Conservation (phyloP, 2,113 vertebrate species). For the Malurus alboscapulatus region DNA sequence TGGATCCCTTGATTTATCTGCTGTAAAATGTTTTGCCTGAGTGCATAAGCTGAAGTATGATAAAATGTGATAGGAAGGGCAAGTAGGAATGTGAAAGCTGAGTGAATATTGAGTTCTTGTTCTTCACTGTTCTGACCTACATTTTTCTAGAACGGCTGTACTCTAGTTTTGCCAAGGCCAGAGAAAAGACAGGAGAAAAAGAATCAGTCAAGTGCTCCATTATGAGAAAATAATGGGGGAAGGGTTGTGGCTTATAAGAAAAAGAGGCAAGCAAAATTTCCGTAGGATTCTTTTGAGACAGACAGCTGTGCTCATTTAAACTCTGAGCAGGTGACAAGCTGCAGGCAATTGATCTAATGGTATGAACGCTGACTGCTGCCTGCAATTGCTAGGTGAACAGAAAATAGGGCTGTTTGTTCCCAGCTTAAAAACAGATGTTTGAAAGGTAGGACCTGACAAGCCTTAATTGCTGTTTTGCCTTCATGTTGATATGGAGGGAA, state of each 20-base stretch:
- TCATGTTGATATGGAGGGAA: neutral
- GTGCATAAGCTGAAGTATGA: neutral
- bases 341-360: neutral
- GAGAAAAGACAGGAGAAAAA: neutral
- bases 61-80: rapidly evolving
- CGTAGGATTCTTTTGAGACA: neutral
- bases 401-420: neutral
- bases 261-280: neutral
- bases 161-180: neutral
- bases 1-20: neutral
- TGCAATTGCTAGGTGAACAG: neutral
- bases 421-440: neutral
- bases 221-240: neutral
- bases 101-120: neutral
- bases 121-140: neutral
- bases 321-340: neutral
- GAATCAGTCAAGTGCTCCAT: neutral
- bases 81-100: neutral
- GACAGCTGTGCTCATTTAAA: neutral
- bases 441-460: neutral
- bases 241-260: neutral
- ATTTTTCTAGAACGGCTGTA: neutral
- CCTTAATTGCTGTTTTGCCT: neutral
- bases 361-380: neutral
- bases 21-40: neutral